Base-by-base conservation (phyloP, 2,797 vertebrate species). In the Gambusia yucatana region DNA sequence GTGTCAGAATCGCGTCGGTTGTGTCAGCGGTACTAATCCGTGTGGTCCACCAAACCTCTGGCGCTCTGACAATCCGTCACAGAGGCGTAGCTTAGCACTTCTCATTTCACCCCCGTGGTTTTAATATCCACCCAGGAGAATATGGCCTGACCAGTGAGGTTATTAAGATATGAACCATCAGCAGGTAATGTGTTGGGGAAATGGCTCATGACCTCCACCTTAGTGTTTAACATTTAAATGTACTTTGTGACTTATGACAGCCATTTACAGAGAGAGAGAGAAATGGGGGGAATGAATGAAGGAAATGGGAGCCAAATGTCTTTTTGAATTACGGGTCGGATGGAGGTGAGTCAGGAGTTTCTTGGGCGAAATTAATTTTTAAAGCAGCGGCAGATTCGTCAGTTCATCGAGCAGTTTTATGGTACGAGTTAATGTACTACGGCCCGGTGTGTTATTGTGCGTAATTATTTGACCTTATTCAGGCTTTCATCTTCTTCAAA, bases 151-250 rank as follows among this genome's bases (percentile, higher is more conserved):
- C 84, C 82, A 86, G 84, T 88, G 83, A 85, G 92, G 91, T 93
- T 93, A 94, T 94, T 94, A 95, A 91, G 93, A 93, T 93, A 92
- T 93, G 93, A 95, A 85, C 92, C 91, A 94, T 95, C 95, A 94
- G 90, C 78, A 61, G 80, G 90, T 96, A 94, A 94, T 93, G 89
- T 90, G 91, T 59, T 85, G 82, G 92, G 87, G 88, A 93, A 96
- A 96, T 93, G 90, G 89, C 87, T 94, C 90, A 90, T 94, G 93
- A 94, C 94, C 92, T 89, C 93, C 81, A 89, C 93, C 92, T 94
- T 87, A 91, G 94, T 93, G 92, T 94, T 93, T 92, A 92, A 94
- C 92, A 93, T 93, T 93, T 91, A 92, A 94, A 93, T 92, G 91
- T 90, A 86, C 89, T 81, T 80, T 85, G 83, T 91, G 92, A 94